Conservation (phyloP, 2,888 invertebrate species). For the Leptarthrus brevirostris region DNA sequence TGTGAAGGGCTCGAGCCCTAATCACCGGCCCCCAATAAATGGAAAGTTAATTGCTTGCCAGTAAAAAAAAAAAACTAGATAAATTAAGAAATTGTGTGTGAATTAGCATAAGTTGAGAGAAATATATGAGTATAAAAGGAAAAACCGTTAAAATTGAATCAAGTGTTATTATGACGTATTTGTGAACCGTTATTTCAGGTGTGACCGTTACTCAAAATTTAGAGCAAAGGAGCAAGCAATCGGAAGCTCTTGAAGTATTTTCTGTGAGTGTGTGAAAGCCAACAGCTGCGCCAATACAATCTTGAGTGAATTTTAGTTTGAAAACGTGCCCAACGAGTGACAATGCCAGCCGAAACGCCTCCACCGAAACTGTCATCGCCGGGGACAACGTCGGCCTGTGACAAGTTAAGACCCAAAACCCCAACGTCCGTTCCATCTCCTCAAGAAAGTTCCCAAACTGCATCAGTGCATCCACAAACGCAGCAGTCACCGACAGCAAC, state of each 20-base stretch:
- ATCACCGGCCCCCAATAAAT: slow-evolving; percentile 10
- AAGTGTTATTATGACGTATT: slow-evolving; percentile 48
- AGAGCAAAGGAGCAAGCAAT: slow-evolving; percentile 11
- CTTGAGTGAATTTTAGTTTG: slow-evolving; percentile 2
- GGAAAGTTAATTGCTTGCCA: slow-evolving; percentile 4
- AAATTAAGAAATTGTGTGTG: not conserved
- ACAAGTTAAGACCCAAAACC: slow-evolving; percentile 46
- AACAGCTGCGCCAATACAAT: slow-evolving; percentile 27
- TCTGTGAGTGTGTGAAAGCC: slow-evolving; percentile 33
- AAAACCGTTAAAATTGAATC: not conserved
- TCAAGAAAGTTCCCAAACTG: slow-evolving; percentile 11
- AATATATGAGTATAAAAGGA: slow-evolving; percentile 11
- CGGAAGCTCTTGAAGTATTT: not conserved
- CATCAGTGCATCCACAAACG: slow-evolving; percentile 11
- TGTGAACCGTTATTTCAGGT: slow-evolving; percentile 50
- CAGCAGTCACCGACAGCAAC: slow-evolving; percentile 31
- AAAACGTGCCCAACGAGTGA: slow-evolving; percentile 21
- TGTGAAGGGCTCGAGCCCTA: slow-evolving; percentile 46
- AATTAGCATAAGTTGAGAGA: not conserved
- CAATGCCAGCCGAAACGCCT: slow-evolving; percentile 58
- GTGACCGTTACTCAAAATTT: slow-evolving; percentile 16
- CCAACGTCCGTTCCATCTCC: slow-evolving; percentile 49
- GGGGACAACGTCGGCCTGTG: slow-evolving; percentile 34
- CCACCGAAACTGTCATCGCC: slow-evolving; percentile 54
- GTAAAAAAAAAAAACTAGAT: not conserved